Conservation (phyloP, 1,140 invertebrate genomes). For the Drosophila saltans region DNA sequence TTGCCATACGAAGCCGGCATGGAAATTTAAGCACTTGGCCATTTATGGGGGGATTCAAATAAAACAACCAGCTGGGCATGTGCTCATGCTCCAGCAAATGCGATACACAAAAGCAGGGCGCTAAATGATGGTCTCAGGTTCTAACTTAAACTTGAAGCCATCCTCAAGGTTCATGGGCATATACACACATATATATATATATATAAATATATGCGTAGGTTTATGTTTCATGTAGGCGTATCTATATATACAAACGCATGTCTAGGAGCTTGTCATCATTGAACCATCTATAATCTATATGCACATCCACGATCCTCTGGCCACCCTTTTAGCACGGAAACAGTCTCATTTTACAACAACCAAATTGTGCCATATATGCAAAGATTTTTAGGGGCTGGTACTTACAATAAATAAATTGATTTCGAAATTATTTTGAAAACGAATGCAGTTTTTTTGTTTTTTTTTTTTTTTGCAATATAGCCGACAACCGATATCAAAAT, state of each 20-base stretch:
- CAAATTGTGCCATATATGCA: conserved; percentile 70
- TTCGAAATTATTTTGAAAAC: conserved; percentile 23
- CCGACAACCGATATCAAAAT: conserved; percentile 10
- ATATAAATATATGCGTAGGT: neutral
- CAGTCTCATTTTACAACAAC: conserved; percentile 78
- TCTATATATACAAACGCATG: neutral
- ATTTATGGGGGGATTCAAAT: conserved; percentile 45
- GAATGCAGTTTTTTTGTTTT: conserved; percentile 38
- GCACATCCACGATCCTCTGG: conserved; percentile 9
- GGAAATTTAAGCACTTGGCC: conserved; percentile 31
- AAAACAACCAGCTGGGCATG: conserved; percentile 46
- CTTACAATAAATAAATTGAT: conserved; percentile 48
- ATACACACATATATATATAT: neutral
- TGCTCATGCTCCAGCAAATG: conserved; percentile 32
- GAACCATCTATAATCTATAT: conserved; percentile 23
- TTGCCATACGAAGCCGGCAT: conserved; percentile 30
- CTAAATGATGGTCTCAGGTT: conserved; percentile 35
- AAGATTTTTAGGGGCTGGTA: conserved; percentile 42
- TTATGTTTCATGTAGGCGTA: too few relatives aligned
- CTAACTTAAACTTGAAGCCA: conserved; percentile 44
- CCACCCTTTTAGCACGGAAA: conserved; percentile 64
- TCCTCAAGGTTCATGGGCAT: conserved; percentile 47
- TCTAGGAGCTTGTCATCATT: conserved; percentile 55
- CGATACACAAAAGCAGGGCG: conserved; percentile 12
- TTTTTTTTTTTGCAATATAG: neutral